Evolutionary conservation across 2,797 vertebrate genomes (phyloP).

Genomic region (Cryptoblepharus egeriae): DNA sequence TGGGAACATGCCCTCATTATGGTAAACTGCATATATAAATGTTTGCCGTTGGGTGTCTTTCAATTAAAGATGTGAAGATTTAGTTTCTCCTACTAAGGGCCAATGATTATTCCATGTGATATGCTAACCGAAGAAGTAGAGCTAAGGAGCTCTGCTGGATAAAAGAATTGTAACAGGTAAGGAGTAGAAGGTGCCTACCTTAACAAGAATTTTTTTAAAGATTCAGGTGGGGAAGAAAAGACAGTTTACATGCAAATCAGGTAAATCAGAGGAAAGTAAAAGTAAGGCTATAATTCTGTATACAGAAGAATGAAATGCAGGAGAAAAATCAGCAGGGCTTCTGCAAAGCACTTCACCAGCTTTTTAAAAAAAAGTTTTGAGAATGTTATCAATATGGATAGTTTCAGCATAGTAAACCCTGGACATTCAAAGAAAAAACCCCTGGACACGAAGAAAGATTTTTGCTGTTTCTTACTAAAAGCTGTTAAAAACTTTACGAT

Average conservation of each 20-base stretch:
- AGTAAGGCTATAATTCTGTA: background rate
- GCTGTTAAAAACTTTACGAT: background rate
- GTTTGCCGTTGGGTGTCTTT: background rate
- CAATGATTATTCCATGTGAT: conserved; percentile 20
- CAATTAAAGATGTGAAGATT: accelerated
- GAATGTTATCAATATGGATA: background rate
- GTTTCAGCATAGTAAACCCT: background rate
- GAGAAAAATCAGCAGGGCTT: background rate
- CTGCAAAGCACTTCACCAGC: background rate
- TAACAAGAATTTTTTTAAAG: background rate
- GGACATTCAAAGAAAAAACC: background rate
- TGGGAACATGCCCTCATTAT: background rate
- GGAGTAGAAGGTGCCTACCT: background rate
- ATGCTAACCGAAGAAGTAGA: background rate
- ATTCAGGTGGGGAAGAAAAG: background rate
- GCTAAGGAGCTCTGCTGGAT: conserved; percentile 18
- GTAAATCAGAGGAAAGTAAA: background rate
- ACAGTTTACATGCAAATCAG: background rate
- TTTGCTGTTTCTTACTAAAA: background rate
- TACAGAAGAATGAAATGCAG: background rate
- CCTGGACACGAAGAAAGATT: too few relatives aligned
- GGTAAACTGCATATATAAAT: background rate
- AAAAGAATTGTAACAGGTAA: background rate
- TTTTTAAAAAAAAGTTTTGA: background rate
- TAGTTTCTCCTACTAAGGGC: background rate